Percentiles rank a stretch among this genome's conserved stretches.
These are phyloP conservation scores for Zygaena filipendulae DNA, from an alignment of 2,888 invertebrate genomes.

Conservation along the genomic window DNA sequence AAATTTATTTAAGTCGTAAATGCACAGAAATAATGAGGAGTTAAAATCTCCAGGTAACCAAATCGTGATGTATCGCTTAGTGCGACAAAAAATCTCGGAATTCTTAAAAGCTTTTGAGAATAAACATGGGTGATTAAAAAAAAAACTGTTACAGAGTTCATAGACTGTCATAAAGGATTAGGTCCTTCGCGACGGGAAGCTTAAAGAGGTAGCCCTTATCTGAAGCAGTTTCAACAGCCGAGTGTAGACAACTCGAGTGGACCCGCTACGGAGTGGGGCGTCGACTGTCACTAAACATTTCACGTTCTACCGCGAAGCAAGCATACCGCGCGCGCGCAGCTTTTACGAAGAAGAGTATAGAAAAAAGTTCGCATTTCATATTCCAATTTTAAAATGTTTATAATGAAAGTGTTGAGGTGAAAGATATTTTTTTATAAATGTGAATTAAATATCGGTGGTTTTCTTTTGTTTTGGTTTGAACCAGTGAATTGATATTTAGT, in stretches of 20 bases:
- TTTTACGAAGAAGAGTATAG: too few relatives aligned
- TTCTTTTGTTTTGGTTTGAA: too few relatives aligned
- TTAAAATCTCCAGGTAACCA: too few relatives aligned
- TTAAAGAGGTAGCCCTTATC: constrained; percentile 50
- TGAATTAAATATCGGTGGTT: too few relatives aligned
- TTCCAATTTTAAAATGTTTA: constrained; percentile 38
- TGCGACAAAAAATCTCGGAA: too few relatives aligned
- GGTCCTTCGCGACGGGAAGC: constrained; percentile 46
- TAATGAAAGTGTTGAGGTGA: constrained; percentile 54
- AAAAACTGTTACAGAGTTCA: constrained; percentile 42
- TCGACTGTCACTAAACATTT: constrained; percentile 27
- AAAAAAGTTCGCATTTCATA: constrained; percentile 8
- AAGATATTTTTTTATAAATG: constrained; percentile 26
- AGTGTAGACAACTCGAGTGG: constrained; percentile 13
- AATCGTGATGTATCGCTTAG: too few relatives aligned
- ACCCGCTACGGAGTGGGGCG: constrained; percentile 39
- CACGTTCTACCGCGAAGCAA: constrained; percentile 39
- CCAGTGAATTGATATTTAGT: constrained; percentile 29
- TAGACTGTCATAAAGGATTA: constrained; percentile 53
- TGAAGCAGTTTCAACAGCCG: constrained; percentile 40
- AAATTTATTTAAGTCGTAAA: too few relatives aligned
- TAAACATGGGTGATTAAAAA: too few relatives aligned
- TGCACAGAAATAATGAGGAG: too few relatives aligned
- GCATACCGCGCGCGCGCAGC: constrained; percentile 43
- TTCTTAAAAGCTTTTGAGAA: too few relatives aligned